Evolutionary conservation across 2,797 vertebrate species (phyloP).

Genomic region (Crossoptilon crossoptilon): DNA sequence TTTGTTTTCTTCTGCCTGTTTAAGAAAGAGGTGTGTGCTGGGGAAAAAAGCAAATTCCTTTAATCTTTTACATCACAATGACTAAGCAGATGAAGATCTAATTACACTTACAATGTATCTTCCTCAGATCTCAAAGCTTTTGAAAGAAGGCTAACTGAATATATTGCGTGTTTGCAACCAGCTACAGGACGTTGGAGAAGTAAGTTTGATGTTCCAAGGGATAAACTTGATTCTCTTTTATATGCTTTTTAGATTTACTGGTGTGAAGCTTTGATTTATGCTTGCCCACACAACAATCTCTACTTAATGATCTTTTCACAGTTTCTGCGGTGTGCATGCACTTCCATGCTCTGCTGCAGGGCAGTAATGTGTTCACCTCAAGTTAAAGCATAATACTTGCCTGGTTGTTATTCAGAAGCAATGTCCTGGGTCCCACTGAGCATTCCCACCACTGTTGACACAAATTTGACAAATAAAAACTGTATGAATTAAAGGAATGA

Average conservation of each 20-base stretch:
- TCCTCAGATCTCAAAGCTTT: constrained; percentile 96
- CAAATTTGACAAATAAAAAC: background rate
- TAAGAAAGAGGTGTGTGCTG: background rate
- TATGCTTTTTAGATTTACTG: background rate
- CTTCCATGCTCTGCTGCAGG: background rate
- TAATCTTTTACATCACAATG: background rate
- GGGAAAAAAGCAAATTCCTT: background rate
- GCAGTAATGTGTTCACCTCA: background rate
- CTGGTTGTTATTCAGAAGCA: background rate
- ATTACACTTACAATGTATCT: constrained; percentile 17
- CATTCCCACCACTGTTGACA: background rate
- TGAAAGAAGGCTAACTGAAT: constrained; percentile 97
- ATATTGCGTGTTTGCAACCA: constrained; percentile 97
- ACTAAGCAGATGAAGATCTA: background rate
- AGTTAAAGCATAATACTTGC: background rate
- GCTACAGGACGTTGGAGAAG: constrained; percentile 99
- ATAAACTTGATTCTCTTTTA: background rate
- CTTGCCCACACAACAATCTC: background rate
- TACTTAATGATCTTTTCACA: background rate
- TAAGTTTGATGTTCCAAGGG: constrained; percentile 80
- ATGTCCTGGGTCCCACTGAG: background rate
- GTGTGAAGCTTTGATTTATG: background rate
- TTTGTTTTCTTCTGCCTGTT: background rate
- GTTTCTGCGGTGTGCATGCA: background rate
- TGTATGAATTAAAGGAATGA: background rate